Percentiles rank a stretch among this genome's conserved stretches.
phyloP scores from a whole-genome alignment of 2,888 invertebrate species.

The Macropis europaea region DNA sequence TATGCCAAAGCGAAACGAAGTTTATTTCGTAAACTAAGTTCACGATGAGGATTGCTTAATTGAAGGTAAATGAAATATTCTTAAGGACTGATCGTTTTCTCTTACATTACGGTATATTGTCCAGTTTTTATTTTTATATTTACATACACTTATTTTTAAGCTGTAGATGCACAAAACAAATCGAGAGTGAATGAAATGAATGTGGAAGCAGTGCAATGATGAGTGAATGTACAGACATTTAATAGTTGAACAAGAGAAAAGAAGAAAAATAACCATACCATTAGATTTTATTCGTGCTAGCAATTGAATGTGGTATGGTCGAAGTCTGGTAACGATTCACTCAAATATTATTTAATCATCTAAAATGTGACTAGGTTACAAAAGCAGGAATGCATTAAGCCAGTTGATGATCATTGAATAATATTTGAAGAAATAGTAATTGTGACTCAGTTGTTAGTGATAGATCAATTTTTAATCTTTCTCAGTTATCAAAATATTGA shows the following conservation, averaged over 20 bases:
- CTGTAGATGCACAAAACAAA: constrained; percentile 42
- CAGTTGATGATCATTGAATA: constrained; percentile 3
- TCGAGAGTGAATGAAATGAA: constrained; percentile 31
- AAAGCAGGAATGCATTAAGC: background rate
- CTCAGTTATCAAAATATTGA: constrained; percentile 22
- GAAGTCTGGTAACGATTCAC: background rate
- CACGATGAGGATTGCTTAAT: constrained; percentile 63
- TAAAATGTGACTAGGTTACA: background rate
- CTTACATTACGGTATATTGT: constrained; percentile 52
- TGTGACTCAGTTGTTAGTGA: background rate
- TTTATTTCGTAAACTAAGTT: constrained; percentile 68
- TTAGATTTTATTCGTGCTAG: constrained; percentile 17
- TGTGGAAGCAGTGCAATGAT: constrained; percentile 11
- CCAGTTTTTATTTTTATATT: constrained; percentile 52
- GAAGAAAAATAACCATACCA: background rate
- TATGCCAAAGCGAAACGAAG: constrained; percentile 66
- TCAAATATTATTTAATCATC: constrained; percentile 26
- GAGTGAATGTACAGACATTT: constrained; percentile 26
- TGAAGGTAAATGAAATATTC: constrained; percentile 68
- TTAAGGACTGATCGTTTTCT: constrained; percentile 64
- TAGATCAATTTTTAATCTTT: constrained; percentile 25
- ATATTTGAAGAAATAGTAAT: constrained; percentile 21
- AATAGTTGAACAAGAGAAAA: background rate
- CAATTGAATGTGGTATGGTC: background rate
- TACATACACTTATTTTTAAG: constrained; percentile 41